Conservation (phyloP, 2,888 invertebrate genomes). For the Pecten maximus region DNA sequence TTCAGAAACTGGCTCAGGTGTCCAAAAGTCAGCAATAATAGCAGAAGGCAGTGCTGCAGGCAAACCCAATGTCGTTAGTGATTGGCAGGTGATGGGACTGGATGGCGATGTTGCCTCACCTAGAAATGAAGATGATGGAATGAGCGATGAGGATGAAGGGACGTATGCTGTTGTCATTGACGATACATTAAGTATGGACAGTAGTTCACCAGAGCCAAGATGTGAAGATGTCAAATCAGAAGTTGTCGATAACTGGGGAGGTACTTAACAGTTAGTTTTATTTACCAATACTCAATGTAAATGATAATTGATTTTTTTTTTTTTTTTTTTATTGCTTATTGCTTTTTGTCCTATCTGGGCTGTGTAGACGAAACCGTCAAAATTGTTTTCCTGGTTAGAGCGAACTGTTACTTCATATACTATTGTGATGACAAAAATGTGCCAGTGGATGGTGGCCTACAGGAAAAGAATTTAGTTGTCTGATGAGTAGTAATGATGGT, state of each 20-base stretch:
- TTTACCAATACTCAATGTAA: too few relatives aligned
- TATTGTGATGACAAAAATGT: too few relatives aligned
- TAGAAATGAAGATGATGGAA: background rate
- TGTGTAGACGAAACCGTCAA: too few relatives aligned
- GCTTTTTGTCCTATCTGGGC: too few relatives aligned
- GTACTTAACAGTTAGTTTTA: background rate
- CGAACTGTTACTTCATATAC: too few relatives aligned
- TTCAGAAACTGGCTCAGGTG: background rate
- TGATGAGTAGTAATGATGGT: too few relatives aligned
- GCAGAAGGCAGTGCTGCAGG: background rate
- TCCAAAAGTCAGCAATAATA: background rate
- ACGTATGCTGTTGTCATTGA: background rate
- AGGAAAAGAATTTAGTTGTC: too few relatives aligned
- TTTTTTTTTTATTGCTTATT: too few relatives aligned
- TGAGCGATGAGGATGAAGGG: background rate
- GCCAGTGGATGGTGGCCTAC: too few relatives aligned
- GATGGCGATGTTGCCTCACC: background rate
- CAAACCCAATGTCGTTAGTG: background rate
- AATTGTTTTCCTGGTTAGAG: too few relatives aligned
- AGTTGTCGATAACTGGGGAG: background rate
- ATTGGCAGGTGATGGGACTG: background rate
- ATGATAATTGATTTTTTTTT: too few relatives aligned
- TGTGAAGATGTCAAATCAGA: background rate
- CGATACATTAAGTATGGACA: background rate
- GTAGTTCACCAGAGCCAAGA: background rate